Evolutionary conservation across 2,797 vertebrate genomes (phyloP), one percentile per base, ranked within the genome.

Genomic region (Macropodus opercularis): DNA sequence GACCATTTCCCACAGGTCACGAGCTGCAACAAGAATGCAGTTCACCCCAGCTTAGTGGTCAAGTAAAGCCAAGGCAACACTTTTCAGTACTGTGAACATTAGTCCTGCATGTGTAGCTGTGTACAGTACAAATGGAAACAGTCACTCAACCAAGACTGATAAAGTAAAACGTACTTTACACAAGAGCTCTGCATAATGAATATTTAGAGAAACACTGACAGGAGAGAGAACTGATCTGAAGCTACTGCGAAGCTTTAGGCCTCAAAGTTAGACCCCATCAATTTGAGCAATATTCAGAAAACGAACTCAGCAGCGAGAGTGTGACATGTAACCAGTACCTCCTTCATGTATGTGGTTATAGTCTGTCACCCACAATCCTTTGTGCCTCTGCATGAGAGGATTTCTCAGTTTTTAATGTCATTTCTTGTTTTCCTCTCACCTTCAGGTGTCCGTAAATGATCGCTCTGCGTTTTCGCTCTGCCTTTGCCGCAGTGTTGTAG

Each of bases 401-500:
- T 63, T 62, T 21, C 32, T 12, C 31, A 27, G 64, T 58, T 56
- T 38, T 51, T 19, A 35, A 39, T 41, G 31, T 35, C 6, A 57
- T 58, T 68, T 10, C 36, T 14, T 34, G 50, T 55, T 36, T 15
- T 11, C 22, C 0, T 26, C 39, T 19, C 19, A 22, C 23, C 35
- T 40, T 46, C 50, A 77, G 48, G 77, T 57, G 42, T 61, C 57
- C 64, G 44, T 75, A 71, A 77, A 76, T 69, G 58, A 54, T 72
- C 51, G 15, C 52, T 63, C 46, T 68, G 29, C 73, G 63, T 75
- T 66, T 80, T 64, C 50, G 63, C 63, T 24, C 60, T 32, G 44
- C 32, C 55, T 50, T 62, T 61, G 68, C 67, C 58, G 44, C 60
- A 44, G 26, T 29, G 61, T 75, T 80, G 72, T 79, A 81, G 75